Evolutionary conservation across 2,113 vertebrate species (phyloP), one percentile per base, ranked within the genome.

Genomic region (Meriones unguiculatus): DNA sequence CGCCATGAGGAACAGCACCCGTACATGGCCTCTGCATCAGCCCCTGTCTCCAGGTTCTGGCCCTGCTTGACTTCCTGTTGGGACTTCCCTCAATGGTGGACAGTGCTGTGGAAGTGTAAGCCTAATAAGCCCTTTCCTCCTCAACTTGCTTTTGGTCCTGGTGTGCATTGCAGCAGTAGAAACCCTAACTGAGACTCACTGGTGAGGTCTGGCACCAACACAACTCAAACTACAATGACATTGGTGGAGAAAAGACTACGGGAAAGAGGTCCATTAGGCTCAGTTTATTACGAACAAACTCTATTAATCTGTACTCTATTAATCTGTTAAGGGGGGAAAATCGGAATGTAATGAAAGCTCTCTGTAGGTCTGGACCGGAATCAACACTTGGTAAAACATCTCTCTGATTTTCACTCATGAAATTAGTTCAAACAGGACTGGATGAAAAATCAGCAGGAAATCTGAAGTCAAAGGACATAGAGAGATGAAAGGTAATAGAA

Each of bases 361-460:
- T 97, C 89, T 75, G n/a, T 82, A 75, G 93, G 84, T 54, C 75
- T 96, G 95, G 82, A 87, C 82, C 91, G 91, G 95, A 96, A 94
- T 93, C 97, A 95, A 97, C 93, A 97, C 91, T 95, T 89, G 86
- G 82, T 87, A 92, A 97, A 97, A 97, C 1, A 25, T 89, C 89
- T 84, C 89, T 95, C 77, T 81, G 95, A 97, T 94, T 97, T 94
- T 94, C 72, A 87, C 84, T 96, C 12, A 22, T 92, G 89, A 97
- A 98, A 97, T 96, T 93, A 93, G 97, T 97, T 98, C 97, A 97
- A 97, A 98, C 59, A 85, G 96, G 89, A 87, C 87, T 38, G 22
- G 95, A 97, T 97, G 91, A 97, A 97, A 97, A 98, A 91, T 87
- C 97, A 95, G 97, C 95, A 96, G 98, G 97, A 98, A 96, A 93